Percentiles rank a stretch among this genome's conserved stretches.
Conservation (phyloP, 1,140 invertebrate species). For the Drosophila albomicans region DNA sequence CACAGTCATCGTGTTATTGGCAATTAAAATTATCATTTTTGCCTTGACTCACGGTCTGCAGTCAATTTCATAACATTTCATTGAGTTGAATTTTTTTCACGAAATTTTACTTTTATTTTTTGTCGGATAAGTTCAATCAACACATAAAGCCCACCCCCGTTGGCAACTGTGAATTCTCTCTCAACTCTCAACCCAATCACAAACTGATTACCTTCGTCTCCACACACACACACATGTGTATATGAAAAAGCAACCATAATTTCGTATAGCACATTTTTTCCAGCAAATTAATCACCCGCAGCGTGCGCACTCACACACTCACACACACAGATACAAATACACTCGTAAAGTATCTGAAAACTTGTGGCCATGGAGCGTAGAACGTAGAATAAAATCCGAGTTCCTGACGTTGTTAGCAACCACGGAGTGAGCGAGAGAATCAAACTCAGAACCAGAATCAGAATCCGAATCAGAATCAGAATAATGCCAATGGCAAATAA, state of each 20-base stretch:
- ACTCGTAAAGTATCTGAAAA: constrained; percentile 34
- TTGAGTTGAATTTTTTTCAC: not conserved
- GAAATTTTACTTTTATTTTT: not conserved
- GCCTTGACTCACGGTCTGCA: not conserved
- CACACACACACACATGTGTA: not conserved
- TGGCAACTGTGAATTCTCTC: not conserved
- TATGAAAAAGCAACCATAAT: constrained; percentile 37
- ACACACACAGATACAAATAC: not conserved
- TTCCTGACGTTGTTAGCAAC: constrained; percentile 33
- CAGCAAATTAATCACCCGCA: constrained; percentile 77
- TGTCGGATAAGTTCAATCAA: constrained; percentile 20
- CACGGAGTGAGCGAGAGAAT: constrained; percentile 38
- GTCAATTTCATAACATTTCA: not conserved
- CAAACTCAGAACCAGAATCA: constrained; percentile 44
- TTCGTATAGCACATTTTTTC: constrained; percentile 52
- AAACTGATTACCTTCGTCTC: constrained; percentile 58
- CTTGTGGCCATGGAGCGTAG: constrained; percentile 20
- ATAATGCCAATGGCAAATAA: constrained; percentile 72
- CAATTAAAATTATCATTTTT: not conserved
- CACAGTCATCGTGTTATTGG: not conserved
- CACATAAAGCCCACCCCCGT: constrained; percentile 16
- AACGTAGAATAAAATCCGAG: constrained; percentile 33
- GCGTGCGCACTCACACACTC: constrained; percentile 45
- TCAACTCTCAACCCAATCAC: constrained; percentile 25
- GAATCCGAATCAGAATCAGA: constrained; percentile 41